phyloP scores from a whole-genome alignment of 2,888 invertebrate genomes.

The Strigamia transsilvanica region DNA sequence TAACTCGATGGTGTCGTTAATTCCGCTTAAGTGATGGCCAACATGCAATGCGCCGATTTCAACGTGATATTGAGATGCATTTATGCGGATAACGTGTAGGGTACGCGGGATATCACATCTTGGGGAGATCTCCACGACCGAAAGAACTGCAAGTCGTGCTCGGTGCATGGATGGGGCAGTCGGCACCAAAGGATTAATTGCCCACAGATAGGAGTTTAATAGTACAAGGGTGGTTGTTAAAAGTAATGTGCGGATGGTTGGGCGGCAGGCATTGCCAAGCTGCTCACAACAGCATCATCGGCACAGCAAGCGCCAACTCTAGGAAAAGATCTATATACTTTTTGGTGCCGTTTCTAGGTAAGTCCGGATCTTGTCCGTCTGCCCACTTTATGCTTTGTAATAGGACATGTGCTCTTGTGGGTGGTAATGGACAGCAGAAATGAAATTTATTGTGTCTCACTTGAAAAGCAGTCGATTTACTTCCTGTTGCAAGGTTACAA shows the following conservation, averaged over 20 bases:
- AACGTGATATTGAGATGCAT: not conserved
- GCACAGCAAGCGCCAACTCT: not conserved
- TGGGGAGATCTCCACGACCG: not conserved
- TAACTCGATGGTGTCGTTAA: slow-evolving; percentile 4
- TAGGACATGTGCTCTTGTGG: not conserved
- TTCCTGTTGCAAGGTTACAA: slow-evolving; percentile 34
- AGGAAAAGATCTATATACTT: not conserved
- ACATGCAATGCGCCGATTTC: not conserved
- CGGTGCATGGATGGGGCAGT: not conserved
- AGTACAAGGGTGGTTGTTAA: slow-evolving; percentile 36
- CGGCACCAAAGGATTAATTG: slow-evolving; percentile 32
- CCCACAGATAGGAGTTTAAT: slow-evolving; percentile 42
- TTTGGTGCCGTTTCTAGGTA: not conserved
- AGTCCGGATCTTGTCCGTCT: not conserved
- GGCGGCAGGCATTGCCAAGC: slow-evolving; percentile 15
- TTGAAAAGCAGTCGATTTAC: slow-evolving; percentile 8
- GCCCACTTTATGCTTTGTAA: not conserved
- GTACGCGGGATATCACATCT: not conserved
- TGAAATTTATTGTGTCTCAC: slow-evolving; percentile 18
- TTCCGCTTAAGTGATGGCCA: slow-evolving; percentile 3
- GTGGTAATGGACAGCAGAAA: slow-evolving; percentile 1
- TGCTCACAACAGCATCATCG: slow-evolving; percentile 1
- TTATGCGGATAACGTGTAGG: not conserved
- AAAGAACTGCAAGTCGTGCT: not conserved
- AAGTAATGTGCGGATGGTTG: slow-evolving; percentile 26